A percentile compares a stretch with the other conserved stretches of the same genome.
phyloP scores from a whole-genome alignment of 1,140 invertebrate genomes.

The Contarinia nasturtii region DNA sequence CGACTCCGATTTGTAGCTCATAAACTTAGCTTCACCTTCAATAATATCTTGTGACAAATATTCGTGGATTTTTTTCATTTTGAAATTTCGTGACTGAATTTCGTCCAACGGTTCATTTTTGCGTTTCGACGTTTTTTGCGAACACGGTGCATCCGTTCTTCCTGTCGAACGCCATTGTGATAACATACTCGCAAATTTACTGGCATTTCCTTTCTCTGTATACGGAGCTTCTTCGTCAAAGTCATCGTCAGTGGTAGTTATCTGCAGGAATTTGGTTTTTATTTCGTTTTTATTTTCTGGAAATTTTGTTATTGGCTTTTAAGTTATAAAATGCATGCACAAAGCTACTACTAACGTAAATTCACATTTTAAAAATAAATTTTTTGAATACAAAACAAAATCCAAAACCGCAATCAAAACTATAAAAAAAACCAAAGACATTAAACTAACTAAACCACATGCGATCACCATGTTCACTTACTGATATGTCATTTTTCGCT shows the following conservation, averaged over 20 bases:
- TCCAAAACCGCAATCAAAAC: too few relatives aligned
- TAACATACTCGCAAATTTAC: constrained; percentile 14
- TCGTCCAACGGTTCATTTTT: constrained; percentile 14
- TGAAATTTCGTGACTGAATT: constrained; percentile 11
- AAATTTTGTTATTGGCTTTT: too few relatives aligned
- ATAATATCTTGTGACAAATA: constrained; percentile 10
- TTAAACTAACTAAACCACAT: too few relatives aligned
- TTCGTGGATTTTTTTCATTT: constrained; percentile 18
- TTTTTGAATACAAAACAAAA: too few relatives aligned
- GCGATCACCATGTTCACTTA: background rate
- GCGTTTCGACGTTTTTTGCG: background rate
- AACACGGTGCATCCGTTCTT: constrained; percentile 11
- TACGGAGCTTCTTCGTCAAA: background rate
- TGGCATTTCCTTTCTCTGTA: background rate
- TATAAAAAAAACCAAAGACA: too few relatives aligned
- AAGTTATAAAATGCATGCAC: too few relatives aligned
- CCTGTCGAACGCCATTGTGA: constrained; percentile 19
- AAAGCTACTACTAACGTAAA: too few relatives aligned
- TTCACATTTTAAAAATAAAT: too few relatives aligned
- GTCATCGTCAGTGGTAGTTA: background rate
- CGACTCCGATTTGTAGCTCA: constrained; percentile 5
- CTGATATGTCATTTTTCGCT: background rate
- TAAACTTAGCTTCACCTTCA: background rate
- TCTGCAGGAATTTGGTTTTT: too few relatives aligned
- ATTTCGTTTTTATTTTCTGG: too few relatives aligned